Evolutionary conservation across 2,113 vertebrate species (phyloP).

Genomic region (Silurus asotus): DNA sequence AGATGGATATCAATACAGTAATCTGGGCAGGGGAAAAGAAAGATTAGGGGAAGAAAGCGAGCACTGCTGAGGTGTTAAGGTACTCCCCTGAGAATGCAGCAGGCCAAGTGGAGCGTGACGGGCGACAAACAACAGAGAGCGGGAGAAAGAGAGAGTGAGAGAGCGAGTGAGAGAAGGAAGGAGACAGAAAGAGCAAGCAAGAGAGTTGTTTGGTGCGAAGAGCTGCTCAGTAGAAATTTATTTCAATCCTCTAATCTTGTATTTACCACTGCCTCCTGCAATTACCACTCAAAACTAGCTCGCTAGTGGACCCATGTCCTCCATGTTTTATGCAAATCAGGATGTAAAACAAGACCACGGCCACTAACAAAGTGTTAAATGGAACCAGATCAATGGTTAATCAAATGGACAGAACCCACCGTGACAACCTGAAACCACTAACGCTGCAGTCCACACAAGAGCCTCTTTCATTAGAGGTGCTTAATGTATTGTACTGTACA

Average conservation of each 20-base stretch:
- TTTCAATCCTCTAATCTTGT: conserved; percentile 51
- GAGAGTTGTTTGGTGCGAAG: conserved; percentile 31
- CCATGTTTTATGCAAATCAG: conserved; percentile 38
- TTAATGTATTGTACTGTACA: conserved; percentile 30
- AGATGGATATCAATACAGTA: conserved; percentile 54
- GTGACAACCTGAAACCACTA: conserved; percentile 29
- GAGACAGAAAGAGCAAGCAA: conserved; percentile 17
- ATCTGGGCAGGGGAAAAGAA: conserved; percentile 50
- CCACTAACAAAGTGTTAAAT: conserved; percentile 51
- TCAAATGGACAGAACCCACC: conserved; percentile 11
- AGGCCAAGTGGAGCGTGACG: conserved; percentile 54
- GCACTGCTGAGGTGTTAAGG: conserved; percentile 57
- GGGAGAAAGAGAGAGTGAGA: conserved; percentile 8
- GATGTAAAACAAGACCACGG: conserved; percentile 37
- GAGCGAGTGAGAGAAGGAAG: not conserved
- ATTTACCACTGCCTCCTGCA: conserved; percentile 49
- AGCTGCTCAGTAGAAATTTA: conserved; percentile 43
- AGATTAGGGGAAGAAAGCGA: conserved; percentile 54
- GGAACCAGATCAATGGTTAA: conserved; percentile 39
- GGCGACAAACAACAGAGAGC: conserved; percentile 47
- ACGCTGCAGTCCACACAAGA: conserved; percentile 12
- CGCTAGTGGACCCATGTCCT: conserved; percentile 25
- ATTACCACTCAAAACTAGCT: conserved; percentile 48
- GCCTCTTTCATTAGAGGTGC: conserved; percentile 34
- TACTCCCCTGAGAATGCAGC: conserved; percentile 55